A percentile compares a stretch with the other conserved stretches of the same genome.
These are phyloP conservation scores for Chrysina gloriosa DNA, from an alignment of 2,888 invertebrate species.

Conservation along the genomic window DNA sequence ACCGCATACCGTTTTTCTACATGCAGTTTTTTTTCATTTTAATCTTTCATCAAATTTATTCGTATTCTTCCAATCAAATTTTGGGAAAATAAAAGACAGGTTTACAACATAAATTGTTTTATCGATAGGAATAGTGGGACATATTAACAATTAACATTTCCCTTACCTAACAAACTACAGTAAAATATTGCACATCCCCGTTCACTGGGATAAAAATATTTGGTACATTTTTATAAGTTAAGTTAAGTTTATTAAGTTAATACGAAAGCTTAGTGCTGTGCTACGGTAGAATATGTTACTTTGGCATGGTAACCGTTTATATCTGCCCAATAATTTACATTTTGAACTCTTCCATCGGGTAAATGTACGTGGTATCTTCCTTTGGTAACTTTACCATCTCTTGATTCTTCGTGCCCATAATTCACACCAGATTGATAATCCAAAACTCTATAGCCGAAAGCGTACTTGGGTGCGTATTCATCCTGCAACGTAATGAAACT, in stretches of 20 bases:
- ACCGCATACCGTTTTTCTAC: too few species aligned
- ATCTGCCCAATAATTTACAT: conserved; percentile 82
- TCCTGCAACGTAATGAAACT: background rate
- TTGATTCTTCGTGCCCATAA: conserved; percentile 81
- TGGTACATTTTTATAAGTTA: background rate
- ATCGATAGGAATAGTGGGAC: too few species aligned
- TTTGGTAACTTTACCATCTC: conserved; percentile 74
- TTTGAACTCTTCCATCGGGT: conserved; percentile 84
- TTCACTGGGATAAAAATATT: conserved; percentile 15
- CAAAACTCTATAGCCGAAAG: conserved; percentile 76
- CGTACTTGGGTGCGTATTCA: conserved; percentile 64
- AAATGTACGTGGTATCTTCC: conserved; percentile 83
- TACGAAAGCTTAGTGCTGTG: conserved; percentile 49
- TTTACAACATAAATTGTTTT: too few species aligned
- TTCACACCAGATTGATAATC: conserved; percentile 79
- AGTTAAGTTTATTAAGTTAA: background rate
- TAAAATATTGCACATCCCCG: conserved; percentile 45
- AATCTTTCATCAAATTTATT: too few species aligned
- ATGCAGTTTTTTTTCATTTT: too few species aligned
- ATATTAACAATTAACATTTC: too few species aligned
- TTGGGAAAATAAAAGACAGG: too few species aligned
- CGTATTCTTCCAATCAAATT: too few species aligned
- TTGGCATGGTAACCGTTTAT: conserved; percentile 82
- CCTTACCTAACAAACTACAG: background rate
- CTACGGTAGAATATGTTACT: conserved; percentile 71